These are phyloP conservation scores for Bos javanicus DNA, from an alignment of 2,113 vertebrate genomes.

Conservation along the genomic window DNA sequence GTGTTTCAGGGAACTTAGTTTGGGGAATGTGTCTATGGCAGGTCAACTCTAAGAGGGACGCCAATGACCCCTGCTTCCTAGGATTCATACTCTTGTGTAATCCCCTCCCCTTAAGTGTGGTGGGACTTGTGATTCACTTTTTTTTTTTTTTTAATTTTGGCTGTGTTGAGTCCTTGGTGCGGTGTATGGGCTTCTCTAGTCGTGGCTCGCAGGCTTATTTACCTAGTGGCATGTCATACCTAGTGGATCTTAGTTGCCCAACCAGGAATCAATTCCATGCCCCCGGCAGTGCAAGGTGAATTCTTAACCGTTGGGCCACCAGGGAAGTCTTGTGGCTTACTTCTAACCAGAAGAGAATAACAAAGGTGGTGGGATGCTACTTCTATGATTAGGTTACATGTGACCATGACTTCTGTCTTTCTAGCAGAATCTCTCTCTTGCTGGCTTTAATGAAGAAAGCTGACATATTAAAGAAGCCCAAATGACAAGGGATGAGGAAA, in stretches of 20 bases:
- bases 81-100: background rate
- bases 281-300: background rate
- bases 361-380: background rate
- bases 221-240: background rate
- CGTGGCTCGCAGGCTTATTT: fast-evolving
- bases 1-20: background rate
- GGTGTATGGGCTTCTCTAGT: background rate
- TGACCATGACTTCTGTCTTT: background rate
- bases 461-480: background rate
- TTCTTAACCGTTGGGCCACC: background rate
- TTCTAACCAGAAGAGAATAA: background rate
- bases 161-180: background rate
- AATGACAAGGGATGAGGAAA: background rate
- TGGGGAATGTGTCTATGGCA: background rate
- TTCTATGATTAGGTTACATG: background rate
- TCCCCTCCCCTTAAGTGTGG: background rate
- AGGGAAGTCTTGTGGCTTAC: background rate
- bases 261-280: background rate
- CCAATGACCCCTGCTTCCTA: background rate
- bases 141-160: background rate
- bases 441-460: background rate
- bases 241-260: background rate
- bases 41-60: background rate
- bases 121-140: background rate
- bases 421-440: background rate